Conservation (phyloP, 2,888 invertebrate genomes). For the Scaptomyza parva region DNA sequence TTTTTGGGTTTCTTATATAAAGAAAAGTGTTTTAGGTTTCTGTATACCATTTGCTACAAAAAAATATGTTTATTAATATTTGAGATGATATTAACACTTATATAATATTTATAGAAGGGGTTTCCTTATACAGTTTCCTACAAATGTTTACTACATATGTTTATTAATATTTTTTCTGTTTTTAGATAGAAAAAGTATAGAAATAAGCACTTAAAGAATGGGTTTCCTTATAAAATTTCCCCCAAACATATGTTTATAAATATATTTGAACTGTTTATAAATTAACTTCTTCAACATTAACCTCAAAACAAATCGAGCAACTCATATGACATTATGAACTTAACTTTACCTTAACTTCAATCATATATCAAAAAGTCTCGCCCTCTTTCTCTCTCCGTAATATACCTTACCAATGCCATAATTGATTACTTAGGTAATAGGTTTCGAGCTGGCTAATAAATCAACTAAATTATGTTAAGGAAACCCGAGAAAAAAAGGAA, state of each 20-base stretch:
- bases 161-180: too few relatives aligned
- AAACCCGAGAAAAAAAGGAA: not conserved
- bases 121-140: too few relatives aligned
- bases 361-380: slow-evolving; percentile 2
- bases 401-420: slow-evolving; percentile 12
- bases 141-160: not conserved
- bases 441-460: slow-evolving; percentile 47
- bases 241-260: too few relatives aligned
- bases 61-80: not conserved
- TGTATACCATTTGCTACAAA: too few relatives aligned
- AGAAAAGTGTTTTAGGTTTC: too few relatives aligned
- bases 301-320: not conserved
- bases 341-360: not conserved
- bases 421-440: slow-evolving; percentile 35
- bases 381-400: not conserved
- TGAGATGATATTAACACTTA: too few relatives aligned
- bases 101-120: not conserved
- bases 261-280: not conserved
- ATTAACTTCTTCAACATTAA: not conserved
- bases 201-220: too few relatives aligned
- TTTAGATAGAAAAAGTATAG: too few relatives aligned
- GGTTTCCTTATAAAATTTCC: too few relatives aligned
- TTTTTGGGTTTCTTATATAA: too few relatives aligned
- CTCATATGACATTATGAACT: not conserved
- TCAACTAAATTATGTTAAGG: slow-evolving; percentile 54